Evolutionary conservation across 1,140 invertebrate genomes (phyloP), one percentile per base, ranked within the genome.

Genomic region (Pseudomyrmex pallidus): DNA sequence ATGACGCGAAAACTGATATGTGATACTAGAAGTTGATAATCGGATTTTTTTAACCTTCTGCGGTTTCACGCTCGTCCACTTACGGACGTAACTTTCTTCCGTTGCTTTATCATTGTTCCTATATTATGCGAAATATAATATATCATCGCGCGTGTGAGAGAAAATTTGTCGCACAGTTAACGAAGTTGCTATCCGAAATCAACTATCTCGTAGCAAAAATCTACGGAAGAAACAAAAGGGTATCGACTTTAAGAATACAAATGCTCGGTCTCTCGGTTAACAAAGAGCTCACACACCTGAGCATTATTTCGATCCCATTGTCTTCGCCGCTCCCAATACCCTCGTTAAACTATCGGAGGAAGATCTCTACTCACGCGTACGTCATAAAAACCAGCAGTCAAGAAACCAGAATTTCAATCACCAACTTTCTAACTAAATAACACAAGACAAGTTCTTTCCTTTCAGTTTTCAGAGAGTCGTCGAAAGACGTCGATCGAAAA

Each of bases 281-380:
- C 64, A 78, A 78, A 72, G 56, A n/a, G 25, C 35, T 15, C 44
- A 22, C 54, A 48, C 35, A 72, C 56, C 76, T 70, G 66, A 50
- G 54, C 44, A 50, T 80, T 78, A 78, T 57, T 72, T 46, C 46
- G 44, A 35, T 10, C 54, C 66, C 76, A 80, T 80, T 80, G 76
- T 80, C 76, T 68, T 57, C 44, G 66, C 76, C 66, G 52, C 66
- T 70, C 76, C 54, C 54, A 59, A 67, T 46, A 50, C n/a, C 10
- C 22, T 80, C 56, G 20, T 80, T 72, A 72, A 72, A 7, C n/a
- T 52, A 59, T n/a, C 15, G 44, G 12, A 48, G 25, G 25, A 57
- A 7, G 20, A 57, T 57, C 20, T 22, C 20, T 48, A 25, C 15
- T 25, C 13, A n/a, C 52, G 44, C 64, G 13, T 68, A n/a, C 13